These are phyloP conservation scores for Pterocles gutturalis DNA, from an alignment of 2,113 vertebrate genomes.

Conservation along the genomic window DNA sequence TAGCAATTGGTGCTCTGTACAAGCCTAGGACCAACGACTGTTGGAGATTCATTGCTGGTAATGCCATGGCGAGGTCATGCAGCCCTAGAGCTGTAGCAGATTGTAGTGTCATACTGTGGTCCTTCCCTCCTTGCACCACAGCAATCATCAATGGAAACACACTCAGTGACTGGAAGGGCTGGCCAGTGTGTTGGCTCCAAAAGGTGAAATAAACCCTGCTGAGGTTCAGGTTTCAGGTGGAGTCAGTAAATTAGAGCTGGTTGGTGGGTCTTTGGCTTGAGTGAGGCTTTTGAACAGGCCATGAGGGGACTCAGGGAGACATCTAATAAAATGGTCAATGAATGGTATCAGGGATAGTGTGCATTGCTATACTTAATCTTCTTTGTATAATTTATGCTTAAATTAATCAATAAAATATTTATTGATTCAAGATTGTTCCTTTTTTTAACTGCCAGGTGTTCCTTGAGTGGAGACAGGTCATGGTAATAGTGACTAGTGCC, in stretches of 20 bases:
- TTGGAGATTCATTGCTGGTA: neutral
- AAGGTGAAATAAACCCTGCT: neutral
- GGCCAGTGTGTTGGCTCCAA: neutral
- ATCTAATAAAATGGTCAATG: neutral
- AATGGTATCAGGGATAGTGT: neutral
- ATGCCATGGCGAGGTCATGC: neutral
- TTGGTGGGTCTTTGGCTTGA: neutral
- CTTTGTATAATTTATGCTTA: neutral
- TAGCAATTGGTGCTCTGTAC: neutral
- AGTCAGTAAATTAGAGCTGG: neutral
- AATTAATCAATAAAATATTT: neutral
- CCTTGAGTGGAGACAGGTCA: neutral
- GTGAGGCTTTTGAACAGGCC: neutral
- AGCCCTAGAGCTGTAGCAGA: neutral
- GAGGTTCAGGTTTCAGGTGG: neutral
- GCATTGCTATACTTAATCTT: neutral
- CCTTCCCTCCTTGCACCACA: neutral
- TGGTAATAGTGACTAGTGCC: neutral
- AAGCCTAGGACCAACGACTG: neutral
- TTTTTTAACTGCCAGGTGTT: neutral
- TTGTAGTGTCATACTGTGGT: neutral
- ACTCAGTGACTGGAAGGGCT: neutral
- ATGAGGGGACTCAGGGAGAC: neutral
- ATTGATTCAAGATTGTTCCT: neutral
- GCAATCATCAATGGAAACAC: neutral